Evolutionary conservation across 2,888 invertebrate genomes (phyloP), one percentile per base, ranked within the genome.

Genomic region (Apamea monoglypha): DNA sequence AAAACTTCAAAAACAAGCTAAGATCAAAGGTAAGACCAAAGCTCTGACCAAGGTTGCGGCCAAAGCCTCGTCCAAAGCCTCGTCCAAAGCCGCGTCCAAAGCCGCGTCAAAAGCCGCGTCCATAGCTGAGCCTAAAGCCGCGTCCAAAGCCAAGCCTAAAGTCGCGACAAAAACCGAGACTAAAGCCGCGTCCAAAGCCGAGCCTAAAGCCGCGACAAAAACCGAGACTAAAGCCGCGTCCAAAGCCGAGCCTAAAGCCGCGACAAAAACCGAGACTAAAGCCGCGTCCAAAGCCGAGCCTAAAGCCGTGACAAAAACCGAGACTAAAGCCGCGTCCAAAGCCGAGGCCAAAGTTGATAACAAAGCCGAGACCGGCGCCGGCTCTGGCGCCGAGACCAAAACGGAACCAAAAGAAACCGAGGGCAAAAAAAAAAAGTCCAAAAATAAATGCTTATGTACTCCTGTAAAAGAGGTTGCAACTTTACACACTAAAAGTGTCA

Each of bases 1-100:
- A 78, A 88, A 90, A 72, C 87, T 92, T 44, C 83, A 90, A 67
- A 89, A 90, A 76, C 78, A 81, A 53, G 1, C n/a, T 40, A 76
- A 81, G 44, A 29, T 25, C 12, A 59, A 56, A 47, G 25, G 25
- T 1, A 36, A 40, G 10, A 14, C 25, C 21, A 29, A 56, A 78
- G 25, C 36, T 0, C 7, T 0, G n/a, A 0, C 21, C 29, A 63
- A 63, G 47, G 10, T 16, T 0, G 50, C 1, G 2, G 12, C 76
- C 14, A 76, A 50, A 76, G 29, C 18, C 8, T 50, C 1, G 10
- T 1, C 63, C 25, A 75, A 50, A 40, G 25, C 6, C 0, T 25
- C 14, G 7, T 3, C 44, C 8, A 78, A 68, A 78, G 61, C 18
- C 1, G 66, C 40, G 8, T 3, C 50, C 25, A 68, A 36, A 18